phyloP scores from a whole-genome alignment of 2,888 invertebrate species.

The Acrobasis consociella region DNA sequence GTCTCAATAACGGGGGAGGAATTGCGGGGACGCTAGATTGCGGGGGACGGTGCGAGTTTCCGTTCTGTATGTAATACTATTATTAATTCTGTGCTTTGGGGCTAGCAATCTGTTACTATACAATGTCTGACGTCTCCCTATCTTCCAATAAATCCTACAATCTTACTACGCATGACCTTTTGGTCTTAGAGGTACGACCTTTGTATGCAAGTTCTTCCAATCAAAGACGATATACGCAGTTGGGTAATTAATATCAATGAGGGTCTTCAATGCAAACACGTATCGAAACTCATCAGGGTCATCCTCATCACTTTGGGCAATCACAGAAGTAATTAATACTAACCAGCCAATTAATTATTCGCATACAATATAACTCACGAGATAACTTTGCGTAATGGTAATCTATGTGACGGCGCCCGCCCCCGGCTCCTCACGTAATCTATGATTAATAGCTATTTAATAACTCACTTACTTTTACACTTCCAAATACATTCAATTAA shows the following conservation, averaged over 20 bases:
- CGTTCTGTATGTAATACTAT: too few species aligned
- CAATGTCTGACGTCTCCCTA: too few species aligned
- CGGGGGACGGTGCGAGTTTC: too few species aligned
- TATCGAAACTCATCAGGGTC: conserved; percentile 10
- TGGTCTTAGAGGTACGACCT: too few species aligned
- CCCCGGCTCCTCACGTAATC: conserved; percentile 1
- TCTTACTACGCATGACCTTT: too few species aligned
- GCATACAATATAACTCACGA: conserved; percentile 20
- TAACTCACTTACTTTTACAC: conserved; percentile 13
- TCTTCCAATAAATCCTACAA: too few species aligned
- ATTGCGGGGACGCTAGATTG: too few species aligned
- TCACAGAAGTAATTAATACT: conserved; percentile 24
- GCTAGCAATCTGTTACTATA: too few species aligned
- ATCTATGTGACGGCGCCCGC: conserved; percentile 16
- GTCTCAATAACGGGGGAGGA: too few species aligned
- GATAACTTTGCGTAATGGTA: conserved; percentile 23
- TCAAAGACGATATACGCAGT: neutral
- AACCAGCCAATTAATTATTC: conserved; percentile 24
- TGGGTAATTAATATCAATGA: neutral
- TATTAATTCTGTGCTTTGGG: too few species aligned
- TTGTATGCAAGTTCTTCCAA: too few species aligned
- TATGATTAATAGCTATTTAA: conserved; percentile 17
- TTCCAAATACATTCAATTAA: neutral
- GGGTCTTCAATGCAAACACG: neutral
- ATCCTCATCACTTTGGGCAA: conserved; percentile 19